Percentiles rank a stretch among this genome's conserved stretches.
phyloP scores from a whole-genome alignment of 2,797 vertebrate species.

The Peromyscus nudipes region DNA sequence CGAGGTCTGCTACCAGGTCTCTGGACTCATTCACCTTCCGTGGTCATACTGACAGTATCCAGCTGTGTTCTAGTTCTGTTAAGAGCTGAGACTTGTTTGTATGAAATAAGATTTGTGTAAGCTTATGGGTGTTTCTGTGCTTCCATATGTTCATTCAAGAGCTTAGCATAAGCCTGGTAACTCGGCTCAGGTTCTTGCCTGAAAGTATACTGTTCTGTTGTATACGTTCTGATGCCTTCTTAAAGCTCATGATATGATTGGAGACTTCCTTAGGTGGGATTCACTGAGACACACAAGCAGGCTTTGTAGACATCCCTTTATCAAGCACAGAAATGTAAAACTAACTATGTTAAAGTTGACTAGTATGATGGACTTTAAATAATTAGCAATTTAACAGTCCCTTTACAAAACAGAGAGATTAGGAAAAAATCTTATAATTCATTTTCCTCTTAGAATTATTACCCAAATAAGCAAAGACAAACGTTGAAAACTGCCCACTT shows the following conservation, averaged over 20 bases:
- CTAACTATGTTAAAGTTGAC: neutral
- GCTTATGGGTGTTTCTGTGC: neutral
- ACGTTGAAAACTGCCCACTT: neutral
- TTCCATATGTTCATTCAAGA: neutral
- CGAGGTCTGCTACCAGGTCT: neutral
- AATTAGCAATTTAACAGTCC: neutral
- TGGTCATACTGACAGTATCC: neutral
- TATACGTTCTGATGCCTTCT: neutral
- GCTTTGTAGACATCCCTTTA: neutral
- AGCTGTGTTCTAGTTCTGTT: neutral
- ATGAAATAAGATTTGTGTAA: neutral
- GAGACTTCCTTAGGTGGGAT: neutral
- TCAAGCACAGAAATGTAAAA: constrained; percentile 25
- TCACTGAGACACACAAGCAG: neutral
- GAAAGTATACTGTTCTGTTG: neutral
- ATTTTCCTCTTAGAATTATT: neutral
- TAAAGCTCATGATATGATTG: neutral
- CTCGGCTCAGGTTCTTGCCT: neutral
- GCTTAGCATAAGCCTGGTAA: neutral
- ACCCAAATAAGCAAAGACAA: neutral
- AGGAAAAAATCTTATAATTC: neutral
- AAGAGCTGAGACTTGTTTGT: neutral
- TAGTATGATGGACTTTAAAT: neutral
- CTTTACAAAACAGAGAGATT: neutral
- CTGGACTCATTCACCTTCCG: neutral